Conservation (phyloP, 2,888 invertebrate genomes). For the Acrobasis suavella region DNA sequence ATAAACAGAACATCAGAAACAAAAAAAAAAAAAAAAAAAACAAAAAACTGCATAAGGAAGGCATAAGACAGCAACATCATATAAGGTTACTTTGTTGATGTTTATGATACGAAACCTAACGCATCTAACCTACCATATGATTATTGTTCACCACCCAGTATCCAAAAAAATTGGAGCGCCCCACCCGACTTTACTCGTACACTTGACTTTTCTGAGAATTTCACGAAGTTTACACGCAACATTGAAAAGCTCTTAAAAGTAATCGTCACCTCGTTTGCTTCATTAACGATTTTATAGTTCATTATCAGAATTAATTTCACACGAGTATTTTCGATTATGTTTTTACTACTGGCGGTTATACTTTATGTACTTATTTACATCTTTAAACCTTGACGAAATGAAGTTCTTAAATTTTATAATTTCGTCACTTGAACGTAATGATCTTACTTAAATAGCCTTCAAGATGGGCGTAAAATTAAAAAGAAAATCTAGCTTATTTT, state of each 20-base stretch:
- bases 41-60: too few species aligned
- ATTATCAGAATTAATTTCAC: conserved; percentile 19
- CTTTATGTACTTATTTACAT: background rate
- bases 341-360: conserved; percentile 3
- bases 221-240: conserved; percentile 23
- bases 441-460: background rate
- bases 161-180: conserved; percentile 44
- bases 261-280: conserved; percentile 5
- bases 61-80: too few species aligned
- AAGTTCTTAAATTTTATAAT: conserved; percentile 8
- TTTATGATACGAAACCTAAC: too few species aligned
- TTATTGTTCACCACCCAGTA: conserved; percentile 18
- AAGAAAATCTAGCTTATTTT: background rate
- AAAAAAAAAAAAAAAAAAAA: too few species aligned
- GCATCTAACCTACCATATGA: background rate
- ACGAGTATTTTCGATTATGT: conserved; percentile 13
- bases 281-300: conserved; percentile 18
- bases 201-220: conserved; percentile 27
- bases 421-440: background rate
- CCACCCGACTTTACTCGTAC: conserved; percentile 40
- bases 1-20: too few species aligned
- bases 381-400: conserved; percentile 9
- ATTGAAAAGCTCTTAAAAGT: conserved; percentile 12
- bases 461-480: background rate
- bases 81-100: too few species aligned